These are phyloP conservation scores for Pseudomyrmex concolor DNA, from an alignment of 1,140 invertebrate genomes.

Conservation along the genomic window DNA sequence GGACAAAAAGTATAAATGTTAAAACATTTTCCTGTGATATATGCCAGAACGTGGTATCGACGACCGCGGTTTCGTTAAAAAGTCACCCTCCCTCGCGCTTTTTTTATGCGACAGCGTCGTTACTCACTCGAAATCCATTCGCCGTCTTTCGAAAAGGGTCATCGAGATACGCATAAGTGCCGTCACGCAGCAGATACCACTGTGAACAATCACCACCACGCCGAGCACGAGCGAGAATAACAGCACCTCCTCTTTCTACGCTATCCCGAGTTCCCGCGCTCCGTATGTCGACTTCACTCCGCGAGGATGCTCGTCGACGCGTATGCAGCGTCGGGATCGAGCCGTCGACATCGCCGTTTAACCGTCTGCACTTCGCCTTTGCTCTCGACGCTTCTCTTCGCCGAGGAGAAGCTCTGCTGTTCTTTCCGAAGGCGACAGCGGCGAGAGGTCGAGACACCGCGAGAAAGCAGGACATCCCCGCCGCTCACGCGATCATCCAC, in stretches of 20 bases:
- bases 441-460: neutral
- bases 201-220: neutral
- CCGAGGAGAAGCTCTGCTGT: neutral
- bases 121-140: slow-evolving; percentile 22
- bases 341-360: slow-evolving; percentile 14
- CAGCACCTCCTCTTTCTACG: neutral
- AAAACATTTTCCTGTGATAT: too few relatives aligned
- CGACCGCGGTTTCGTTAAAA: neutral
- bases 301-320: neutral
- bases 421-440: neutral
- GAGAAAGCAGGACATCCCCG: slow-evolving; percentile 34
- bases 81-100: neutral
- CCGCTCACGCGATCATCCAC: neutral
- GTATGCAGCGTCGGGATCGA: neutral
- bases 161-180: neutral
- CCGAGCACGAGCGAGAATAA: neutral
- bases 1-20: too few relatives aligned
- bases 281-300: neutral
- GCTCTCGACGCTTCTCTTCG: neutral
- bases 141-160: neutral
- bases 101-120: neutral
- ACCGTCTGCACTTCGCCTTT: neutral
- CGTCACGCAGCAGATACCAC: neutral
- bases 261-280: neutral
- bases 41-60: too few relatives aligned